phyloP scores from a whole-genome alignment of 1,140 invertebrate species.

The Lysiphlebus fabarum region DNA sequence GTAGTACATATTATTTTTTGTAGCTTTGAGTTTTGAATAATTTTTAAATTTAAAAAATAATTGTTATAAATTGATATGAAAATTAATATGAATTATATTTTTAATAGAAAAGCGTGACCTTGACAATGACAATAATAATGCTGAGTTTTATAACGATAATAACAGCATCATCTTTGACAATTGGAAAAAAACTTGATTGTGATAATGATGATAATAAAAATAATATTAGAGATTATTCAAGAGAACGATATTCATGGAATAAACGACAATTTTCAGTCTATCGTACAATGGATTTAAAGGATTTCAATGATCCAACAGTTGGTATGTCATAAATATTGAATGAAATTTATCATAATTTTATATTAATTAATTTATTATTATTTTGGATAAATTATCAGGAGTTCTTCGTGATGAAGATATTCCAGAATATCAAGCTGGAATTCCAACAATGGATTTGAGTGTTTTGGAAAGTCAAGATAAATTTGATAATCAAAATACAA shows the following conservation, averaged over 20 bases:
- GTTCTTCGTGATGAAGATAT: constrained; percentile 20
- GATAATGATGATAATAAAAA: constrained; percentile 1
- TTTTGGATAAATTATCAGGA: constrained; percentile 12
- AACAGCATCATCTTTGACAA: constrained; percentile 3
- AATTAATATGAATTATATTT: constrained; percentile 6
- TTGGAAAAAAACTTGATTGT: constrained; percentile 18
- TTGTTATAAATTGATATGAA: background rate
- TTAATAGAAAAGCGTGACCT: constrained; percentile 18
- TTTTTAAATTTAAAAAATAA: too few species aligned
- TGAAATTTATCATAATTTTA: background rate
- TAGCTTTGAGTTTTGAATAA: too few species aligned
- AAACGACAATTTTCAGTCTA: constrained; percentile 20
- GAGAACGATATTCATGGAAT: constrained; percentile 17
- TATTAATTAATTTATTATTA: background rate
- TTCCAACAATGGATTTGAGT: constrained; percentile 23
- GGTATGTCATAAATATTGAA: constrained; percentile 22
- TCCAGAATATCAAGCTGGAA: constrained; percentile 12
- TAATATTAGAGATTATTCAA: too few species aligned
- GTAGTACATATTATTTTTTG: too few species aligned
- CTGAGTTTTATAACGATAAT: background rate
- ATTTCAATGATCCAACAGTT: constrained; percentile 21
- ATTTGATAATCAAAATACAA: background rate
- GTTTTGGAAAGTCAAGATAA: constrained; percentile 6
- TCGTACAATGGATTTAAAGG: constrained; percentile 24
- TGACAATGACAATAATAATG: constrained; percentile 1